A percentile compares a stretch with the other conserved stretches of the same genome.
phyloP scores from a whole-genome alignment of 2,888 invertebrate genomes.

The Spialia ferax region DNA sequence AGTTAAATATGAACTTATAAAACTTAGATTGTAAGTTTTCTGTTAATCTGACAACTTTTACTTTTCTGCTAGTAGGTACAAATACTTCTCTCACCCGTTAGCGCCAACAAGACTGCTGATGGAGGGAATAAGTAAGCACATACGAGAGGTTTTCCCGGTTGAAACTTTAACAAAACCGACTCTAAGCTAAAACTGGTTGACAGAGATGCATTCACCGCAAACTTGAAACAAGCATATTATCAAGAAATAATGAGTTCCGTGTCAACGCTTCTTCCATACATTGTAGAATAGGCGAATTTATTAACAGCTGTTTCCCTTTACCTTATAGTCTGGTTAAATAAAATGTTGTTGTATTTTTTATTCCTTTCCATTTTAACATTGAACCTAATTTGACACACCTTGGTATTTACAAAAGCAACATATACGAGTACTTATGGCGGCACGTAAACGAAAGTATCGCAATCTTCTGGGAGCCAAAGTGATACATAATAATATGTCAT shows the following conservation, averaged over 20 bases:
- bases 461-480: no score
- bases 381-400: no score
- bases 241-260: slow-evolving; percentile 26
- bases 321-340: not conserved
- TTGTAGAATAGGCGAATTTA: slow-evolving; percentile 12
- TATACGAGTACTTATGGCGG: no score
- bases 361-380: no score
- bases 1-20: no score
- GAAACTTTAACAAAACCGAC: slow-evolving; percentile 6
- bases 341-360: not conserved
- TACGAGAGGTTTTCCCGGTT: not conserved
- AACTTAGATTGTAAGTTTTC: no score
- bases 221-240: slow-evolving; percentile 8
- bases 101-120: slow-evolving; percentile 1
- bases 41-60: not conserved
- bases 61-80: not conserved
- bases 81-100: not conserved
- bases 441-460: no score
- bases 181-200: not conserved
- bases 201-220: no score
- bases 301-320: no score
- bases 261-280: not conserved
- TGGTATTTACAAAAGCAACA: no score
- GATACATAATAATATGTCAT: not conserved
- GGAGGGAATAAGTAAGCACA: not conserved